Evolutionary conservation across 2,888 invertebrate species (phyloP).

Genomic region (Ochropleura leucogaster): DNA sequence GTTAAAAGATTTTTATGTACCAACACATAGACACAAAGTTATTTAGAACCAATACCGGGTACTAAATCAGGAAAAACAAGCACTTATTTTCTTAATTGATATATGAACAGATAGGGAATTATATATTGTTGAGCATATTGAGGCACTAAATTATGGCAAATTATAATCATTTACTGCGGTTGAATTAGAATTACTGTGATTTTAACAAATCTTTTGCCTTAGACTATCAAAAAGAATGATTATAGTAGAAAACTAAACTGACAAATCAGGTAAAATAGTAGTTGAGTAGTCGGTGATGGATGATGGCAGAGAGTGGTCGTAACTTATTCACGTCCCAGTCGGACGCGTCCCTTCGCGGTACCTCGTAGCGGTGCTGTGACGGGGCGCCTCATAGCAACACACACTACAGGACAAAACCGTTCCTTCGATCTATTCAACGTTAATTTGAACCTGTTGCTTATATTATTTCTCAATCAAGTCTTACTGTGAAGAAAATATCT

Average conservation of each 20-base stretch:
- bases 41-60: too few relatives aligned
- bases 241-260: neutral
- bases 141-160: neutral
- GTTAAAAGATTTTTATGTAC: too few relatives aligned
- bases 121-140: neutral
- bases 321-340: neutral
- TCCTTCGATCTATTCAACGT: neutral
- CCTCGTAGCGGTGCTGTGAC: neutral
- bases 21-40: too few relatives aligned
- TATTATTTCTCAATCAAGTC: too few relatives aligned
- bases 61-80: too few relatives aligned
- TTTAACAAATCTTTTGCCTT: neutral
- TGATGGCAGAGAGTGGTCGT: neutral
- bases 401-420: neutral
- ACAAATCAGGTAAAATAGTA: neutral
- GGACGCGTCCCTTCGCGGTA: neutral
- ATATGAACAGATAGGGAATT: too few relatives aligned
- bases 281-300: constrained; percentile 4
- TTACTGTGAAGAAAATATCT: neutral
- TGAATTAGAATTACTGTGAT: neutral
- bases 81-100: neutral
- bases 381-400: neutral
- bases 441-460: neutral
- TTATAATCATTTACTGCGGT: neutral
- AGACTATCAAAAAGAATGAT: neutral